phyloP scores from a whole-genome alignment of 92 coral and sea anemone genomes.

The Palythoa heliodiscus region DNA sequence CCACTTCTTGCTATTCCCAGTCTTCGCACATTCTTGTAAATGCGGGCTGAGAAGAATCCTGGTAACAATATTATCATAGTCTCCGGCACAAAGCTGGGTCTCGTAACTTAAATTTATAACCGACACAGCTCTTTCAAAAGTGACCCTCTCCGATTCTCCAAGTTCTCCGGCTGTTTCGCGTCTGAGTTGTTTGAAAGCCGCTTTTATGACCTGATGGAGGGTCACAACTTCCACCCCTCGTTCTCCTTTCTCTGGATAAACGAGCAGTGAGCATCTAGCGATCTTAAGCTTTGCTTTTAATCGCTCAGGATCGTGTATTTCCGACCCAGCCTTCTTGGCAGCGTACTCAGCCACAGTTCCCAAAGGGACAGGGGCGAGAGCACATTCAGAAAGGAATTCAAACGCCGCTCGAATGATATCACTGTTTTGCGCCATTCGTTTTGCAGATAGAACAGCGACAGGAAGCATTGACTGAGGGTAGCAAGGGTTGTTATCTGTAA shows the following conservation, averaged over 20 bases:
- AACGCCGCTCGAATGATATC: slow-evolving; percentile 73
- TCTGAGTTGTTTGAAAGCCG: slow-evolving; percentile 73
- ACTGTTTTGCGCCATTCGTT: slow-evolving; percentile 83
- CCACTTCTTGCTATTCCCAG: slow-evolving; percentile 38
- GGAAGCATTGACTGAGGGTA: slow-evolving; percentile 88
- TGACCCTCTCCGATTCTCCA: slow-evolving; percentile 8
- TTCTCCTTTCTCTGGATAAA: slow-evolving; percentile 71
- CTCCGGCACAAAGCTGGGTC: slow-evolving; percentile 29
- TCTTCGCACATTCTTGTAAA: slow-evolving; percentile 63
- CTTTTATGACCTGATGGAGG: slow-evolving; percentile 83
- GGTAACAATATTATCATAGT: slow-evolving; percentile 57
- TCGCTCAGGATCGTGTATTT: slow-evolving; percentile 65
- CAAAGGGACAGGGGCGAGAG: slow-evolving; percentile 88
- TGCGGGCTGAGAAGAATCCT: slow-evolving; percentile 86
- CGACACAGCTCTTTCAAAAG: neutral
- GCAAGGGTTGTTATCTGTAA: slow-evolving; percentile 70
- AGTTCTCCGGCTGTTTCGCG: slow-evolving; percentile 30
- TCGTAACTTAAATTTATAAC: neutral
- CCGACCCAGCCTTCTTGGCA: slow-evolving; percentile 36
- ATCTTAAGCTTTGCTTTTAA: slow-evolving; percentile 55
- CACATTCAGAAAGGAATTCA: slow-evolving; percentile 79
- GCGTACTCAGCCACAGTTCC: slow-evolving; percentile 72
- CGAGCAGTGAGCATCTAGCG: slow-evolving; percentile 84
- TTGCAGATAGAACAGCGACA: slow-evolving; percentile 80
- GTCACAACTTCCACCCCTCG: slow-evolving; percentile 80